phyloP scores from a whole-genome alignment of 1,140 invertebrate genomes.

The Adoxophyes honmai region DNA sequence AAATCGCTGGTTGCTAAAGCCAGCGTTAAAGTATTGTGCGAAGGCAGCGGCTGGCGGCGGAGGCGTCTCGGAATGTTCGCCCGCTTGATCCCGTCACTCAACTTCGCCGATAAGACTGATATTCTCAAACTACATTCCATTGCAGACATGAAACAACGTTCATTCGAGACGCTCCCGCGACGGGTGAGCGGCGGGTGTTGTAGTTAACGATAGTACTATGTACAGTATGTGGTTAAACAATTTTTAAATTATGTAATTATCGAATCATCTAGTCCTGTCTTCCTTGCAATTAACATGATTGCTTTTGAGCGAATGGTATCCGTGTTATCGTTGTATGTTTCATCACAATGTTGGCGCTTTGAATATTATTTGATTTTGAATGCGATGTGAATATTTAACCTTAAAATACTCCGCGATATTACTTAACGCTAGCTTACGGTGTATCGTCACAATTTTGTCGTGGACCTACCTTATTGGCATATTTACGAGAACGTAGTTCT shows the following conservation, averaged over 20 bases:
- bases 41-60: neutral
- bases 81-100: slow-evolving; percentile 4
- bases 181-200: slow-evolving; percentile 19
- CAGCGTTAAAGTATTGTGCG: neutral
- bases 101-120: slow-evolving; percentile 15
- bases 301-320: slow-evolving; percentile 1
- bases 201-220: slow-evolving; percentile 10
- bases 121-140: slow-evolving; percentile 48
- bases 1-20: neutral
- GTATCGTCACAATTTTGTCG: neutral
- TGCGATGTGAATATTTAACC: neutral
- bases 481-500: neutral
- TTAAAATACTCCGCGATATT: slow-evolving; percentile 6
- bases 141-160: slow-evolving; percentile 17
- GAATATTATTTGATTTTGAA: neutral
- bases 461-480: neutral
- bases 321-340: neutral
- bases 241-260: slow-evolving; percentile 17
- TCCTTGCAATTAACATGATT: slow-evolving; percentile 35
- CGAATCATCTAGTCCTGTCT: slow-evolving; percentile 61
- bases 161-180: slow-evolving; percentile 13
- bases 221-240: neutral
- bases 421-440: slow-evolving; percentile 1
- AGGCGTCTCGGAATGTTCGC: neutral
- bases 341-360: slow-evolving; percentile 7